Percentiles rank a stretch among this genome's conserved stretches.
Conservation (phyloP, 2,113 vertebrate genomes). For the Grus americana region DNA sequence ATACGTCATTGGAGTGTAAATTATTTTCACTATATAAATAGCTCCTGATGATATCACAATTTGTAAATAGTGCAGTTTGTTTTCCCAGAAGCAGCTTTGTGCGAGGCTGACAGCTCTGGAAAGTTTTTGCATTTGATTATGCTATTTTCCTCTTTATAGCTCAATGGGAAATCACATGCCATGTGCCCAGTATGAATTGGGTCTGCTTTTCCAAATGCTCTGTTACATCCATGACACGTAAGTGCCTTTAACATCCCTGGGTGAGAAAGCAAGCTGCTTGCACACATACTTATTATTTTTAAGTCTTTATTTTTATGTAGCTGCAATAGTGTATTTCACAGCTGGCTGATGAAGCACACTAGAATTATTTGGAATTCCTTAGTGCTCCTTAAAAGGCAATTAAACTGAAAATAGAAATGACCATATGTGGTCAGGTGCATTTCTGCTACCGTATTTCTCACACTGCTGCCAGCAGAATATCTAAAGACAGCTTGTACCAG, state of each 20-base stretch:
- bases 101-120: conserved; percentile 33
- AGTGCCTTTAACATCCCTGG: conserved; percentile 37
- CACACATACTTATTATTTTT: conserved; percentile 11
- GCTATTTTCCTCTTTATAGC: conserved; percentile 14
- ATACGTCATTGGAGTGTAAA: conserved; percentile 66
- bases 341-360: conserved; percentile 56
- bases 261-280: neutral
- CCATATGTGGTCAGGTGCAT: conserved; percentile 34
- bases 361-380: conserved; percentile 60
- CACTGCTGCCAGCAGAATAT: conserved; percentile 35
- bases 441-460: conserved; percentile 43
- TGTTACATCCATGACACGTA: neutral
- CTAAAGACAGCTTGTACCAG: conserved; percentile 27
- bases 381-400: conserved; percentile 63
- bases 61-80: conserved; percentile 56
- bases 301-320: conserved; percentile 42
- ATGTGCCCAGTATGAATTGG: neutral
- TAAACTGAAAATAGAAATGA: conserved; percentile 54
- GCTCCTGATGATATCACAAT: conserved; percentile 64
- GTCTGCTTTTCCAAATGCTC: conserved; percentile 21
- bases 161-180: conserved; percentile 24
- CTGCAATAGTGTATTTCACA: conserved; percentile 26
- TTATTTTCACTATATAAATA: conserved; percentile 66
- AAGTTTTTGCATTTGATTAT: conserved; percentile 43
- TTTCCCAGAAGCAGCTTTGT: conserved; percentile 50